Base-by-base conservation (phyloP, 2,797 vertebrate species). In the Sebastes oblongus region DNA sequence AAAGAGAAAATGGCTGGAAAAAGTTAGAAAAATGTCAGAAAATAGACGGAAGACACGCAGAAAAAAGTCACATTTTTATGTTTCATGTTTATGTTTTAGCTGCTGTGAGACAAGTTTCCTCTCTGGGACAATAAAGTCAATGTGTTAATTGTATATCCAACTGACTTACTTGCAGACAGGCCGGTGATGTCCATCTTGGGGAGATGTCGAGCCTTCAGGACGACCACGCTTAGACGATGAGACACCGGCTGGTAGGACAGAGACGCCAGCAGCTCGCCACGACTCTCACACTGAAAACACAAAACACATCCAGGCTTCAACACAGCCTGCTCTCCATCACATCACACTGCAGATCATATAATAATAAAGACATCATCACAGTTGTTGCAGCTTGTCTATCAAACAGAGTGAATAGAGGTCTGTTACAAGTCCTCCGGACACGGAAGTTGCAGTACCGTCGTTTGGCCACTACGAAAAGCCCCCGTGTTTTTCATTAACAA, bases 171-270 rank as follows among this genome's bases (percentile, higher is more conserved):
- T 92, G 97, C 98, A 94, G 98, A 98, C 92, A 99, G 96, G 60
- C 98, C 98, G 0, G 96, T 98, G 95, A 99, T 97, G 86, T 99
- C 98, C 97, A 98, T 97, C 95, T 98, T 98, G 60, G 98, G 98
- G 86, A 99, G 94, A 52, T 98, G 97, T 84, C 96, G 96, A 61
- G 98, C 98, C 90, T 99, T 99, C 86, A 99, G 96, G 82, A 99
- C 98, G 86, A 98, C 98, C 52, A 99, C 98, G 0, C 97, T 99
- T 95, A 99, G 98, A 20, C 98, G 96, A 80, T 98, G 97, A 1
- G 97, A 97, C 88, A 97, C 97, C 0, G 98, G 98, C 92, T 99
- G 98, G 90, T 98, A 99, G 2, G 97, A 98, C 90, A 99, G 90
- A 62, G 98, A 99, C 8, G 97, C 97, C 84, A 98, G 96, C 82